Conservation (phyloP, 2,797 vertebrate genomes). For the Tarsius wallacei region DNA sequence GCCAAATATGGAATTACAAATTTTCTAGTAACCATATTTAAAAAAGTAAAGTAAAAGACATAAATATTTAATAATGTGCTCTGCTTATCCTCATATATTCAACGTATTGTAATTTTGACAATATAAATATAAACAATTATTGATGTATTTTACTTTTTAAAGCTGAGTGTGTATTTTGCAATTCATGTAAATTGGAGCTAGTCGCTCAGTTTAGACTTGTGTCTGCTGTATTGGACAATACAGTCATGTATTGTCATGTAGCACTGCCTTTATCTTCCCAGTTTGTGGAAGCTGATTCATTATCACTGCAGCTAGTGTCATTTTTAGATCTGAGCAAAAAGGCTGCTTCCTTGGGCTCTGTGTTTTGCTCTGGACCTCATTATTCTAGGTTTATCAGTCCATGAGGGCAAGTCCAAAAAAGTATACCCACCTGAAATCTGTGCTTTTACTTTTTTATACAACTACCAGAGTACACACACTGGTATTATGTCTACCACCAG, state of each 20-base stretch:
- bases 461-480: background rate
- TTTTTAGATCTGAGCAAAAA: background rate
- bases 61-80: background rate
- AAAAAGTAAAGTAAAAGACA: background rate
- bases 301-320: background rate
- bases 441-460: background rate
- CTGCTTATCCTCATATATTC: background rate
- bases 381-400: background rate
- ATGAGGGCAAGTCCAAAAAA: background rate
- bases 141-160: background rate
- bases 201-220: background rate
- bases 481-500: no score
- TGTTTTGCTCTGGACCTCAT: background rate
- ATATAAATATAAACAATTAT: background rate
- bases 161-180: background rate
- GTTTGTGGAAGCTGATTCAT: background rate
- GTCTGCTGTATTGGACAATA: background rate
- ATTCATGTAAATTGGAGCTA: background rate
- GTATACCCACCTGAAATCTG: background rate
- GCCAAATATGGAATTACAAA: background rate
- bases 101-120: background rate
- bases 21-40: background rate
- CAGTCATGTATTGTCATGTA: rapidly evolving
- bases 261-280: no score
- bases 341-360: background rate